Conservation (phyloP, 37 sponge, comb jelly and placozoan species). For the Chondrilla cf. caribensis region DNA sequence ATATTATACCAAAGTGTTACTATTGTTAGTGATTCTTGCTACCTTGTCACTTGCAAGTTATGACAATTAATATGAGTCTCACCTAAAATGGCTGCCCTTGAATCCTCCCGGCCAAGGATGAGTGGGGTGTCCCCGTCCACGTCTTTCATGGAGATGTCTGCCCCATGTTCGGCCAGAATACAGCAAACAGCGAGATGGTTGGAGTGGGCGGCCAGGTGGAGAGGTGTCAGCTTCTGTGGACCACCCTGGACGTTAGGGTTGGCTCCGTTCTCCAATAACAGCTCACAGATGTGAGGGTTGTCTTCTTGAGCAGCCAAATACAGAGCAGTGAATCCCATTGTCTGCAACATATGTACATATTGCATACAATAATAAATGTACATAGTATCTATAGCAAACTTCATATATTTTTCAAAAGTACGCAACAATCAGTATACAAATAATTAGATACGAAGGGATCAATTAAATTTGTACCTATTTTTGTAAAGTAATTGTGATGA, state of each 20-base stretch:
- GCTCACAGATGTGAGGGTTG: conserved; percentile 34
- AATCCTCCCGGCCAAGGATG: conserved; percentile 20
- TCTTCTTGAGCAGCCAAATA: conserved; percentile 56
- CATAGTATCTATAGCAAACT: too few species aligned
- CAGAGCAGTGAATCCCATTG: conserved; percentile 55
- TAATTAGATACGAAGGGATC: too few species aligned
- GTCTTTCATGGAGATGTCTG: conserved; percentile 39
- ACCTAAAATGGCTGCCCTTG: conserved; percentile 44
- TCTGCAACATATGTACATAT: too few species aligned
- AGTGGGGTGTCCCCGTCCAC: conserved; percentile 70
- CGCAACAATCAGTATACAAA: too few species aligned
- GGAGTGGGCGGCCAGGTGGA: conserved; percentile 69
- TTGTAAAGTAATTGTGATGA: too few species aligned
- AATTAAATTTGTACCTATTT: too few species aligned
- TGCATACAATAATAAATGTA: too few species aligned
- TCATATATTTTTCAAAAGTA: too few species aligned
- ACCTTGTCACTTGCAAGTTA: too few species aligned
- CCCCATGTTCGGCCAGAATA: conserved; percentile 50
- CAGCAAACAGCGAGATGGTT: conserved; percentile 24
- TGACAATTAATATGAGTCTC: too few species aligned
- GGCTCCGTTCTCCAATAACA: conserved; percentile 56
- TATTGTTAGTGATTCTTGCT: too few species aligned
- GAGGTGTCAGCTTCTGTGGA: conserved; percentile 46
- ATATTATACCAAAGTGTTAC: too few species aligned
- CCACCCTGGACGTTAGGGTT: conserved; percentile 45